Evolutionary conservation across 2,888 invertebrate genomes (phyloP).

Genomic region (Amphipyra tragopoginis): DNA sequence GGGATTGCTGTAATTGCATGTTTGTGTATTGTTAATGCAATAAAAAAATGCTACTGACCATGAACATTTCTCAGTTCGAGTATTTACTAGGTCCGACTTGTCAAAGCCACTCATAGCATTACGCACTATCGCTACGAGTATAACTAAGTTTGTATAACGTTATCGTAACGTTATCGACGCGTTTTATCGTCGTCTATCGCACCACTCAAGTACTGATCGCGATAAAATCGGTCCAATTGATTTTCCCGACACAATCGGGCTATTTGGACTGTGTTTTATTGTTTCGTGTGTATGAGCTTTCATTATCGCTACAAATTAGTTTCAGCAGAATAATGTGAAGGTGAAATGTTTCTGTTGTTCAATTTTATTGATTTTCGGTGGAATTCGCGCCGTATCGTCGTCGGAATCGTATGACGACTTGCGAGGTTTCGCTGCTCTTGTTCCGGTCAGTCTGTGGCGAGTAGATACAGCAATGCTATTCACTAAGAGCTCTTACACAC

Average conservation of each 20-base stretch:
- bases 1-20: too few species aligned
- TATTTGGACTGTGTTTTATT: slow-evolving; percentile 61
- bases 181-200: slow-evolving; percentile 70
- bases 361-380: neutral
- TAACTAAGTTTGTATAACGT: slow-evolving; percentile 57
- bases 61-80: neutral
- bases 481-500: too few species aligned
- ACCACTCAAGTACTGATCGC: slow-evolving; percentile 76
- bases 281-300: slow-evolving; percentile 56
- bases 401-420: too few species aligned
- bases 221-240: slow-evolving; percentile 86
- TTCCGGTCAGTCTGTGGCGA: too few species aligned
- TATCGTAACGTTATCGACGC: slow-evolving; percentile 60
- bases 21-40: too few species aligned
- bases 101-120: slow-evolving; percentile 10
- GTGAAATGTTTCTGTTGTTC: slow-evolving; percentile 9
- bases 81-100: neutral
- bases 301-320: slow-evolving; percentile 48
- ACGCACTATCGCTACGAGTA: slow-evolving; percentile 45
- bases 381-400: too few species aligned
- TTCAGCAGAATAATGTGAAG: slow-evolving; percentile 24
- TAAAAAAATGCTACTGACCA: too few species aligned
- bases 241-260: slow-evolving; percentile 77
- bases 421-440: too few species aligned
- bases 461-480: too few species aligned